A percentile compares a stretch with the other conserved stretches of the same genome.
Evolutionary conservation across 2,888 invertebrate genomes (phyloP).

Genomic region (Diarsia dahlii): DNA sequence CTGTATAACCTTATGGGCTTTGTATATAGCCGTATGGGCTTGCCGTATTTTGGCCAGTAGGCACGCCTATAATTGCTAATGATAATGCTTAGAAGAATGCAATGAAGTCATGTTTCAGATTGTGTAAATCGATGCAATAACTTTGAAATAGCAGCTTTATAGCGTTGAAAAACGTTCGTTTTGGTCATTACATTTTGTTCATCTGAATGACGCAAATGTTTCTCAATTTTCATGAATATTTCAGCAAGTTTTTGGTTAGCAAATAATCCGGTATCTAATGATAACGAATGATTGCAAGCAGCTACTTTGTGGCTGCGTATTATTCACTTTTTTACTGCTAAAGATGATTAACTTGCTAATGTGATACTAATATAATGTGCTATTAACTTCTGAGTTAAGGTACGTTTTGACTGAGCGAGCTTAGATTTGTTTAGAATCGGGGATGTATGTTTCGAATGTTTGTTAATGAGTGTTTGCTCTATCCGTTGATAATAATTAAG

Average conservation of each 20-base stretch:
- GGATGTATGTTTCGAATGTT: not conserved
- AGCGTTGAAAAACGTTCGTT: not conserved
- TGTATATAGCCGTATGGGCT: too few species aligned
- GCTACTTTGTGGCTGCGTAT: constrained; percentile 41
- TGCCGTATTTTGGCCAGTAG: too few species aligned
- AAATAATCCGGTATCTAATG: constrained; percentile 42
- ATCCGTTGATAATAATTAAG: too few species aligned
- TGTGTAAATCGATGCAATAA: not conserved
- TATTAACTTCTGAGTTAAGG: constrained; percentile 52
- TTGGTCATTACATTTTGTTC: constrained; percentile 1
- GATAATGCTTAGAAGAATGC: not conserved
- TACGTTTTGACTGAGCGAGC: constrained; percentile 36
- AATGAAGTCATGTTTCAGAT: not conserved
- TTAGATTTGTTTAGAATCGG: not conserved
- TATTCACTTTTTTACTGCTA: constrained; percentile 65
- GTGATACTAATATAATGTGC: constrained; percentile 59
- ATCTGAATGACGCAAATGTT: constrained; percentile 17
- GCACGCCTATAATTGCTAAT: not conserved
- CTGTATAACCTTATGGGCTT: too few species aligned
- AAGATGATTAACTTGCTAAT: constrained; percentile 62
- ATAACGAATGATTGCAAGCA: constrained; percentile 52
- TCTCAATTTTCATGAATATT: constrained; percentile 24
- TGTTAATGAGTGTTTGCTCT: not conserved
- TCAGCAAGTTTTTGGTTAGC: not conserved
- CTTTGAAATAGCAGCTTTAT: not conserved